Evolutionary conservation across 2,888 invertebrate species (phyloP), one percentile per base, ranked within the genome.

Genomic region (Pemphredon lugubris): DNA sequence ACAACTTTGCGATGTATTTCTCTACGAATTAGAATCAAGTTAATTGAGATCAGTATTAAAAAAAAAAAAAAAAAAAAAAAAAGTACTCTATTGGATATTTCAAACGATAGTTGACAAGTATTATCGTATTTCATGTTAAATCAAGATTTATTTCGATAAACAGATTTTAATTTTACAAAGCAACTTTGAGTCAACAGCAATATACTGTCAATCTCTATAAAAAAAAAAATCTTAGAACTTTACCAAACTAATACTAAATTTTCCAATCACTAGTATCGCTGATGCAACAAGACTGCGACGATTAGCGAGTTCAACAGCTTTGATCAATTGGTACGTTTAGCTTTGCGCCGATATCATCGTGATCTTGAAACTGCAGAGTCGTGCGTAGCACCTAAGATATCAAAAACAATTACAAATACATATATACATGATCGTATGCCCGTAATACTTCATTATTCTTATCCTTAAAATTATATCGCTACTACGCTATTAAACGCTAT

Each of bases 391-490:
- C 70, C 60, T 63, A 55, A n/a, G 18, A 48, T 32, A 30, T 54
- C 47, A 42, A 54, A 20, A 34, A 67, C 58, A 60, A 60, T 16
- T 45, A 54, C 67, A 66, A 57, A 69, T 73, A 73, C 74, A 34
- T 73, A 73, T 75, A 34, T 73, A 75, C 75, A 75, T 45, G 23
- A 57, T 59, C 21, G 30, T 69, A 69, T 67, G 65, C 18, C 59
- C 54, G 51, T 76, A 76, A 76, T 77, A 75, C 73, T 76, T 73
- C 50, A 57, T 71, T 70, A 69, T 32, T 45, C 61, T 73, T 68
- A 60, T 68, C 45, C 39, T n/a, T 72, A 55, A 1, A 47, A 7
- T 45, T 65, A 66, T 50, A 67, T 39, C n/a, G 48, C 44, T 75
- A 70, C 67, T 60, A 60, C 59, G 53, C 47, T 53, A 51, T 45